phyloP scores from a whole-genome alignment of 2,113 vertebrate species.

The Melanostigma gelatinosum region DNA sequence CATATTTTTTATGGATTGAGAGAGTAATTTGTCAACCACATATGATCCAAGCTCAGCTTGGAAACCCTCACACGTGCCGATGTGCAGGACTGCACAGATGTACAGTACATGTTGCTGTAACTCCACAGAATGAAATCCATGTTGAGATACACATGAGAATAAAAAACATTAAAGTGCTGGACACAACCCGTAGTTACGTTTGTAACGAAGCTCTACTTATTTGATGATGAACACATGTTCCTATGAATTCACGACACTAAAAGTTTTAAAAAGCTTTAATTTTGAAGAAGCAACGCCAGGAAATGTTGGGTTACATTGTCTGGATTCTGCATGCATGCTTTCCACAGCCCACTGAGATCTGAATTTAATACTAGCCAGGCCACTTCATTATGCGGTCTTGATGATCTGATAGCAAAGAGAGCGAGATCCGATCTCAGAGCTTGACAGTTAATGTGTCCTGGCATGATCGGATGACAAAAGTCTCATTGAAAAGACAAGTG shows the following conservation, averaged over 20 bases:
- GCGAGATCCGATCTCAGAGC: too few relatives aligned
- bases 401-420: too few relatives aligned
- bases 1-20: constrained; percentile 13
- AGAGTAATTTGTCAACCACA: constrained; percentile 23
- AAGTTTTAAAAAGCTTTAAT: background rate
- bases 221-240: too few relatives aligned
- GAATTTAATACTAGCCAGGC: too few relatives aligned
- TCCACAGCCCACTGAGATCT: too few relatives aligned
- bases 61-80: background rate
- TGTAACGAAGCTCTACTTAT: background rate
- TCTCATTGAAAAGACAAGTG: too few relatives aligned
- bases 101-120: constrained; percentile 18
- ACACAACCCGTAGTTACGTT: background rate
- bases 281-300: too few relatives aligned
- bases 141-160: background rate
- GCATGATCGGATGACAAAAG: too few relatives aligned
- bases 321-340: too few relatives aligned
- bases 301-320: too few relatives aligned
- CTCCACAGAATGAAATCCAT: background rate
- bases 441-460: too few relatives aligned
- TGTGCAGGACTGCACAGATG: background rate
- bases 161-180: background rate
- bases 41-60: constrained; percentile 2
- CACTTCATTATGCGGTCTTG: too few relatives aligned
- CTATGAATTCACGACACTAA: background rate